Evolutionary conservation across 53 echinoderm and acorn worm genomes (phyloP), one percentile per base, ranked within the genome.

Genomic region (Antedon mediterranea): DNA sequence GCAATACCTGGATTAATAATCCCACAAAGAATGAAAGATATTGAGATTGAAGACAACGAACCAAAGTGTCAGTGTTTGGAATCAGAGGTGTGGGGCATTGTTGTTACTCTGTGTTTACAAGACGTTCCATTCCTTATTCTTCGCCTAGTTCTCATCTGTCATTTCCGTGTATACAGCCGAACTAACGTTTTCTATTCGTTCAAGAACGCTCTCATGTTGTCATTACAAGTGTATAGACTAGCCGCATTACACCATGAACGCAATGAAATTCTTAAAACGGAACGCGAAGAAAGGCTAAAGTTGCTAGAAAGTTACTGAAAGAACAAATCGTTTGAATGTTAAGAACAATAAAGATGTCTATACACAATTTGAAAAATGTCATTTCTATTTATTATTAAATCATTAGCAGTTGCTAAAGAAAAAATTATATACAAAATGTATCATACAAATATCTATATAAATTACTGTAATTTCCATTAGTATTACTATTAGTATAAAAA

Each of bases 101-200:
- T 89, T 29, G 81, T 84, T 30, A 87, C 78, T 28, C 79, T 92
- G 0, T 30, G 86, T 26, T 87, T 91, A 0, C 91, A 95, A 79
- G 95, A 95, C 43, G 89, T 85, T 6, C 95, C 95, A 3, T 95
- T 95, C 78, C 86, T 95, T 0, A 76, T 92, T 31, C 84, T 95
- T 23, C 87, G 95, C 0, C 75, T 95, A 30, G 89, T 92, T 13
- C 86, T 95, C 11, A 87, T 95, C 74, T 34, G 77, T 20, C 85
- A 86, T 75, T 87, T 83, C 41, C 79, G 80, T 20, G 87, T 88
- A 43, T 82, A 88, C 43, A 92, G 81, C 3, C 85, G 92, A 74
- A 82, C 89, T 33, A 91, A 89, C 43, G 77, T 95, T 32, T 95
- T 95, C 83, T 94, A 92, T 72, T 83, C 92, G 20, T 86, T 87